Conservation (phyloP, 1,140 invertebrate genomes). For the Pseudomyrmex concolor region DNA sequence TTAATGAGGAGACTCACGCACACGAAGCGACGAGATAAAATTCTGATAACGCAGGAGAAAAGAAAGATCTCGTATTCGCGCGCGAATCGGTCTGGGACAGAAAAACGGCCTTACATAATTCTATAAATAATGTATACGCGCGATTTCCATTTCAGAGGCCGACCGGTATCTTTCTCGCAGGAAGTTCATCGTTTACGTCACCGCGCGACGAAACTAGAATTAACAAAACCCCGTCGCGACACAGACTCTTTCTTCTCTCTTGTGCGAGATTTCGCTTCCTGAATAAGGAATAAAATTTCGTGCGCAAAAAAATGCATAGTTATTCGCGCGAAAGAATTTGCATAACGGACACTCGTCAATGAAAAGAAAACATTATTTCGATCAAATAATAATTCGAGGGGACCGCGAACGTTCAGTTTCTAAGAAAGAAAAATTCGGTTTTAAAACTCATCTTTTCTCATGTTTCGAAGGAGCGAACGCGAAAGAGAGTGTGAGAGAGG, state of each 20-base stretch:
- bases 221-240: constrained; percentile 34
- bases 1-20: constrained; percentile 4
- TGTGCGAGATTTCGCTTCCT: background rate
- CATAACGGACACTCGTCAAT: background rate
- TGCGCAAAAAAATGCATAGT: background rate
- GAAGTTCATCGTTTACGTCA: constrained; percentile 61
- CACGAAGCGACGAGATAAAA: background rate
- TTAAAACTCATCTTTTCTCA: background rate
- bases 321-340: background rate
- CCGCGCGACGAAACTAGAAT: constrained; percentile 46
- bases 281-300: background rate
- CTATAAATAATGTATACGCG: constrained; percentile 67
- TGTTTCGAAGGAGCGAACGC: background rate
- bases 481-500: background rate
- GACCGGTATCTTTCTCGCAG: constrained; percentile 37
- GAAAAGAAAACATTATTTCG: background rate
- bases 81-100: constrained; percentile 26
- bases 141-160: constrained; percentile 65
- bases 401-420: background rate
- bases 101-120: constrained; percentile 64
- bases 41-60: constrained; percentile 13
- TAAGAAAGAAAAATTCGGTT: constrained; percentile 7
- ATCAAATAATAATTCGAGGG: constrained; percentile 5
- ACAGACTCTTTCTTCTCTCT: background rate
- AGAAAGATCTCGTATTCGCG: constrained; percentile 28